Evolutionary conservation across 2,113 vertebrate genomes (phyloP).

Genomic region (Dolichotis patagonum): DNA sequence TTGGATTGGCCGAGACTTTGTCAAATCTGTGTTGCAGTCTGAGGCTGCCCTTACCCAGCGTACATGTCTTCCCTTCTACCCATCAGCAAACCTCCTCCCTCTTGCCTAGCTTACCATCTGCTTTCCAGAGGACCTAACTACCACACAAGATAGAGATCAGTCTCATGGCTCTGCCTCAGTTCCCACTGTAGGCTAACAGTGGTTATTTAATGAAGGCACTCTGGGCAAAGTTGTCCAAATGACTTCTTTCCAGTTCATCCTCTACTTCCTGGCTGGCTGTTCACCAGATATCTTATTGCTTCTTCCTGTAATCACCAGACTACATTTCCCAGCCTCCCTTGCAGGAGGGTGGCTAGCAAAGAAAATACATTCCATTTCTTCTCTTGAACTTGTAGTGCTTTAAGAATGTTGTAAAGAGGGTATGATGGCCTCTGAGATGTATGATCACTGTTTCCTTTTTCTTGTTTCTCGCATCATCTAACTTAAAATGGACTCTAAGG

Average conservation of each 20-base stretch:
- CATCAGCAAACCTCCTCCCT: neutral
- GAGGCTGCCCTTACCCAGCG: neutral
- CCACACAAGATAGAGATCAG: neutral
- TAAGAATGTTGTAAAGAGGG: neutral
- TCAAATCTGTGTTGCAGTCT: neutral
- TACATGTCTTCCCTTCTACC: neutral
- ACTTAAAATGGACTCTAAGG: neutral
- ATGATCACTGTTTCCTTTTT: neutral
- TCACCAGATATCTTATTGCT: neutral
- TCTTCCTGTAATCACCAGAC: neutral
- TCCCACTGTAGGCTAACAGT: neutral
- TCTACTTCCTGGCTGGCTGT: neutral
- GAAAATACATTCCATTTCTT: slow-evolving; percentile 29
- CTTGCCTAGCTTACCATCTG: neutral
- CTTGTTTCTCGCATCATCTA: slow-evolving; percentile 16
- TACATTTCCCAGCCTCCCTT: slow-evolving; percentile 38
- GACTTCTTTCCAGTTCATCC: neutral
- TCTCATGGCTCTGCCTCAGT: neutral
- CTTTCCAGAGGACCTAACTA: neutral
- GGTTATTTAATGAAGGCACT: neutral
- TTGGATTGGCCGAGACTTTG: neutral
- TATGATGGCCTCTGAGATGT: neutral
- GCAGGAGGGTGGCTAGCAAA: neutral
- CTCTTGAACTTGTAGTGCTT: neutral
- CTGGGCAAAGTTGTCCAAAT: neutral